Conservation (phyloP, 2,797 vertebrate species). For the Poecilia wingei region DNA sequence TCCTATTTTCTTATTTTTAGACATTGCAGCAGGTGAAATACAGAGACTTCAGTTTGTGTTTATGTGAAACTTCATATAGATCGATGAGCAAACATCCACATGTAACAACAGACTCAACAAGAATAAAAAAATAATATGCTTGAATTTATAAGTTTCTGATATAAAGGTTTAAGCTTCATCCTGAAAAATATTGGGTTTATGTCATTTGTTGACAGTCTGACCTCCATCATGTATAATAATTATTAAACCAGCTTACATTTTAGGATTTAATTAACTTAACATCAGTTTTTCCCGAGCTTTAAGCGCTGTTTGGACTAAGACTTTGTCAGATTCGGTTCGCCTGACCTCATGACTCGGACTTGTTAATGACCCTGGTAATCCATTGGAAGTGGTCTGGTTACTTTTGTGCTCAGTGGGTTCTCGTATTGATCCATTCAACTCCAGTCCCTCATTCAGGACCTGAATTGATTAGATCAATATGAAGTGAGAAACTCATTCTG, state of each 20-base stretch:
- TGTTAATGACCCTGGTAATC: slow-evolving; percentile 19
- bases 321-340: slow-evolving; percentile 10
- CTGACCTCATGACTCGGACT: slow-evolving; percentile 6
- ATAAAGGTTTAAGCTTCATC: neutral
- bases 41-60: neutral
- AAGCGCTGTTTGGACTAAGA: slow-evolving; percentile 7
- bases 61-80: neutral
- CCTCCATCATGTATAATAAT: slow-evolving; percentile 4
- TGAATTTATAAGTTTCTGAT: neutral
- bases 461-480: slow-evolving; percentile 66
- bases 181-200: neutral
- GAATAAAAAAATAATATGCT: neutral
- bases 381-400: slow-evolving; percentile 16
- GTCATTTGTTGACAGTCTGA: neutral
- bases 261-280: slow-evolving; percentile 15
- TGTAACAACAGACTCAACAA: neutral
- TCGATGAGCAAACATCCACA: neutral
- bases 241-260: neutral
- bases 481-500: slow-evolving; percentile 60
- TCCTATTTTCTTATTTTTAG: neutral
- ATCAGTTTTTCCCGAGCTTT: neutral
- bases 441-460: slow-evolving; percentile 48
- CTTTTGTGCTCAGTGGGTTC: slow-evolving; percentile 39
- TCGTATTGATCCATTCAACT: slow-evolving; percentile 29
- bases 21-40: neutral